phyloP scores from a whole-genome alignment of 2,888 invertebrate genomes.

The Dasypolia templi region DNA sequence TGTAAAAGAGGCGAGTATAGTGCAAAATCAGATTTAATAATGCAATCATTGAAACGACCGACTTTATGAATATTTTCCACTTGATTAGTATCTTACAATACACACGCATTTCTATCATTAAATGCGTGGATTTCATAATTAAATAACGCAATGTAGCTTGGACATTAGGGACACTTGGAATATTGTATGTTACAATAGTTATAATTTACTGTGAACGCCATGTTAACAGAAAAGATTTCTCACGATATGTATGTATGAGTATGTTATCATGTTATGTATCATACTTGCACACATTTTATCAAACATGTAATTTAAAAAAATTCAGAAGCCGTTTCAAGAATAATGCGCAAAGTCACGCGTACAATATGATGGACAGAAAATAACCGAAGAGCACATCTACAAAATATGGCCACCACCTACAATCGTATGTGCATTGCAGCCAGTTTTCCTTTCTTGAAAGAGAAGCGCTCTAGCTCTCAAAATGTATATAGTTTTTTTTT shows the following conservation, averaged over 20 bases:
- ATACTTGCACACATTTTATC: constrained; percentile 31
- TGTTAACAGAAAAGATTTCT: constrained; percentile 19
- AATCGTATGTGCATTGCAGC: no score
- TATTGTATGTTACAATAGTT: constrained; percentile 16
- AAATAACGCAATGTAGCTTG: constrained; percentile 1
- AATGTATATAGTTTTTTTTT: no score
- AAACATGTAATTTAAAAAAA: constrained; percentile 7
- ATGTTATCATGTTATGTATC: constrained; percentile 16
- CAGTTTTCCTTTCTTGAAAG: no score
- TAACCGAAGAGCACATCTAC: no score
- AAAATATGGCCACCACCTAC: no score
- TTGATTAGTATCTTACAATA: background rate
- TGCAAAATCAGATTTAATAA: background rate
- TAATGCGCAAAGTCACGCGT: constrained; percentile 3
- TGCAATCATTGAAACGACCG: background rate
- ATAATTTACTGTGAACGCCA: constrained; percentile 19
- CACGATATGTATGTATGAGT: background rate
- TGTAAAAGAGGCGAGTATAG: background rate
- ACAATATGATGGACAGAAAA: background rate
- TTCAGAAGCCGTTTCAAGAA: constrained; percentile 21
- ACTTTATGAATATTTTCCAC: constrained; percentile 11
- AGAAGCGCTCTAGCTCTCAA: no score
- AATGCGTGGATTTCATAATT: constrained; percentile 37
- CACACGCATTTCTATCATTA: constrained; percentile 42
- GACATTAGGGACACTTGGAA: constrained; percentile 26